phyloP scores from a whole-genome alignment of 2,888 invertebrate genomes.

The Apeira syringaria region DNA sequence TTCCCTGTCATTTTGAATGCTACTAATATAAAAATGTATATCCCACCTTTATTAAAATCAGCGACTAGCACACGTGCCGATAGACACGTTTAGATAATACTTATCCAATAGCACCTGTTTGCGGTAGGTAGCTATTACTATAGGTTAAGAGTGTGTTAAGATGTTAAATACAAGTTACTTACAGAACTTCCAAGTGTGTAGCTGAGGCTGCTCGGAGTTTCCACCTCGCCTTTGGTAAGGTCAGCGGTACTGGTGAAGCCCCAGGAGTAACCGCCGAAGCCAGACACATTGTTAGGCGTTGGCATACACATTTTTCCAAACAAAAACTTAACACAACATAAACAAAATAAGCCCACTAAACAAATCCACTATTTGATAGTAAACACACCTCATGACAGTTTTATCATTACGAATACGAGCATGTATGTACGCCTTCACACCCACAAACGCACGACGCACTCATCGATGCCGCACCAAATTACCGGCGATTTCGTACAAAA shows the following conservation, averaged over 20 bases:
- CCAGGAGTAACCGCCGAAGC: slow-evolving; percentile 81
- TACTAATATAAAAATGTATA: no score
- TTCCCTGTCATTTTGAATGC: no score
- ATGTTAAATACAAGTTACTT: no score
- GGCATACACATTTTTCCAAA: slow-evolving; percentile 80
- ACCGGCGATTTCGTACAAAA: slow-evolving; percentile 36
- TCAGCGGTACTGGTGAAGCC: slow-evolving; percentile 78
- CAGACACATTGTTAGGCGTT: slow-evolving; percentile 79
- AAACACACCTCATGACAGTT: slow-evolving; percentile 81
- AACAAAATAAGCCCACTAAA: slow-evolving; percentile 69
- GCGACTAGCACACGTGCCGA: no score
- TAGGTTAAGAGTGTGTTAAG: no score
- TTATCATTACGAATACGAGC: slow-evolving; percentile 72
- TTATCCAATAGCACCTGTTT: no score
- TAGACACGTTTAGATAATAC: no score
- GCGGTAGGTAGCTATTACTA: no score
- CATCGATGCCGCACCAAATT: slow-evolving; percentile 69
- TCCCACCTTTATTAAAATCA: no score
- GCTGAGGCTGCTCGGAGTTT: slow-evolving; percentile 76
- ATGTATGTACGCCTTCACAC: slow-evolving; percentile 80
- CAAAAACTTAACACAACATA: slow-evolving; percentile 50
- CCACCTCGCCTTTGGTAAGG: slow-evolving; percentile 77
- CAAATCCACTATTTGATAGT: slow-evolving; percentile 74
- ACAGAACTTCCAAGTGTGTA: slow-evolving; percentile 79
- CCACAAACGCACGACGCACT: slow-evolving; percentile 75